Conservation (phyloP, 2,888 invertebrate species). For the Shargacucullia verbasci region DNA sequence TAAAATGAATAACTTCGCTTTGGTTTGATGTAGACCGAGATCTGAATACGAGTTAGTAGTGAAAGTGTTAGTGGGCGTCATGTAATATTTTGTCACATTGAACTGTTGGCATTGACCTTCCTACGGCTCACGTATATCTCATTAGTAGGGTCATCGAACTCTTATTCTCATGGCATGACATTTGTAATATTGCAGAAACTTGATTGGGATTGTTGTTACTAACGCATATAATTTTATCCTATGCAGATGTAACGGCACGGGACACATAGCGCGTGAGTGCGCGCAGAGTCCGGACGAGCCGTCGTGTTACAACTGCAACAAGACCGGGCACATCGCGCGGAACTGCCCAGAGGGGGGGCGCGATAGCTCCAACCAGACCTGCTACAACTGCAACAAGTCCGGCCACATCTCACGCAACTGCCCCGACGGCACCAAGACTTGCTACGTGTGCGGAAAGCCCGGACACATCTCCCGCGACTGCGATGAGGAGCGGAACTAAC, state of each 20-base stretch:
- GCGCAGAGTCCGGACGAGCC: slow-evolving; percentile 94
- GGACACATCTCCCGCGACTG: slow-evolving; percentile 97
- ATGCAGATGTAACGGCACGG: slow-evolving; percentile 95
- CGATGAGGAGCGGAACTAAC: slow-evolving; percentile 92
- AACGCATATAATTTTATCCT: slow-evolving; percentile 22
- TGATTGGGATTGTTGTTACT: neutral
- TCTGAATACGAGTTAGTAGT: slow-evolving; percentile 24
- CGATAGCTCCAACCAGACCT: slow-evolving; percentile 92
- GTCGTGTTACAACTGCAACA: slow-evolving; percentile 98
- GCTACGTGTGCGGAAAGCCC: slow-evolving; percentile 97
- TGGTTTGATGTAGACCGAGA: slow-evolving; percentile 18
- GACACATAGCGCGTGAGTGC: slow-evolving; percentile 98
- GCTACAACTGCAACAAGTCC: slow-evolving; percentile 98
- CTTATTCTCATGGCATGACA: slow-evolving; percentile 1
- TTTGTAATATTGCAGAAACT: neutral
- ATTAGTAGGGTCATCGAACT: slow-evolving; percentile 25
- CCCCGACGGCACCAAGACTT: slow-evolving; percentile 96
- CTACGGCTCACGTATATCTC: slow-evolving; percentile 8
- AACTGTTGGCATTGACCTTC: slow-evolving; percentile 50
- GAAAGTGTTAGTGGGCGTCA: slow-evolving; percentile 41
- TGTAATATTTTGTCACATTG: slow-evolving; percentile 30
- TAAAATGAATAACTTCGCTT: slow-evolving; percentile 20
- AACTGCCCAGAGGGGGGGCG: slow-evolving; percentile 94
- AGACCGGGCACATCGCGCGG: slow-evolving; percentile 97
- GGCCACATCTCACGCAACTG: slow-evolving; percentile 97